Evolutionary conservation across 2,113 vertebrate genomes (phyloP).

Genomic region (Microtus oregoni): DNA sequence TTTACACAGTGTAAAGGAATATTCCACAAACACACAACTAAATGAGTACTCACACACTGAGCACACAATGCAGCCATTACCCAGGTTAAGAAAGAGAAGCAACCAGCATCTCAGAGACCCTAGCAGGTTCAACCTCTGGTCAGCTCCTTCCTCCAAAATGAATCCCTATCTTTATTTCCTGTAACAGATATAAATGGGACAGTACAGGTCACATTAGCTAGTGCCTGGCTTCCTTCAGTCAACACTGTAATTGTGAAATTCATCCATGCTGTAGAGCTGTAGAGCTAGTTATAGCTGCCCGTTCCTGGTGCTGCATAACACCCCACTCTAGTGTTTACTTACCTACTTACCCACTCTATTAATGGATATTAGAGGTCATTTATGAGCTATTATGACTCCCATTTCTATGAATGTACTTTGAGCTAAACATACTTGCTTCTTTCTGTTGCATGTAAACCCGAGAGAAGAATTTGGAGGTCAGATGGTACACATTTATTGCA

Average conservation of each 20-base stretch:
- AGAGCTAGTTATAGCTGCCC: neutral
- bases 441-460: neutral
- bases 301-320: neutral
- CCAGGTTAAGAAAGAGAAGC: constrained; percentile 31
- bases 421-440: neutral
- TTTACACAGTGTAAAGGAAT: too few species aligned
- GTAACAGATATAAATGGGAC: neutral
- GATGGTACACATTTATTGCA: neutral
- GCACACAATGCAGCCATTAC: neutral
- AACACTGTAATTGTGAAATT: neutral
- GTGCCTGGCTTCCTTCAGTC: neutral
- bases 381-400: neutral
- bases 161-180: constrained; percentile 25
- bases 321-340: neutral
- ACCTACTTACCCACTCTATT: neutral
- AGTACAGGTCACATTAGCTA: neutral
- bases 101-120: neutral
- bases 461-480: neutral
- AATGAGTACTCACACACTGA: neutral
- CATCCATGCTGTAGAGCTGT: neutral
- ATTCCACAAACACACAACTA: too few species aligned
- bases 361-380: neutral
- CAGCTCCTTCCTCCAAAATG: neutral
- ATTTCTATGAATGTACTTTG: neutral
- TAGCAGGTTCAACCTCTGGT: neutral